Evolutionary conservation across 2,113 vertebrate species (phyloP).

Genomic region (Sinocyclocheilus grahami): DNA sequence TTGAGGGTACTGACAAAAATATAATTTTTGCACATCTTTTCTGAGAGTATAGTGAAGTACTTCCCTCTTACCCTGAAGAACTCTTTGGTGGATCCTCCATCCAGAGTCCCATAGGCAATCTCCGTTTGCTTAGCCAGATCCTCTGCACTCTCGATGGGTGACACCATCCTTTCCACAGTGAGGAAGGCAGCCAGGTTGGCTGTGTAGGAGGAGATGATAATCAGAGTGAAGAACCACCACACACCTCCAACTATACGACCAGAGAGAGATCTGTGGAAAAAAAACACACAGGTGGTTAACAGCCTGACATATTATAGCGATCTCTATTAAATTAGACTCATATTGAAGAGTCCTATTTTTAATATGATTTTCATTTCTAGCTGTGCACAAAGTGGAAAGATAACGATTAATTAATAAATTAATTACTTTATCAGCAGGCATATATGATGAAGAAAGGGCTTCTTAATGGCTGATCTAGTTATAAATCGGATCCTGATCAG

Average conservation of each 20-base stretch:
- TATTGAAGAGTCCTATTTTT: conserved; percentile 20
- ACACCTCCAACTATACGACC: conserved; percentile 89
- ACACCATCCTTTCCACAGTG: conserved; percentile 97
- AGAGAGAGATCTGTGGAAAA: conserved; percentile 79
- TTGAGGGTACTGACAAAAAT: background rate
- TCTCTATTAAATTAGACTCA: conserved; percentile 5
- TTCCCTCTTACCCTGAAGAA: conserved; percentile 87
- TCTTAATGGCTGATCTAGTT: background rate
- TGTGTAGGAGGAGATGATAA: conserved; percentile 99
- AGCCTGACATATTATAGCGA: background rate
- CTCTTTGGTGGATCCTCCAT: conserved; percentile 94
- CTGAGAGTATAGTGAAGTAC: background rate
- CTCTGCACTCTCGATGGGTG: conserved; percentile 90
- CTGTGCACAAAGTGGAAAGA: background rate
- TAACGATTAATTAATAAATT: conserved; percentile 4
- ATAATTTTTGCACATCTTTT: background rate
- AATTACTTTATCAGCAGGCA: conserved; percentile 12
- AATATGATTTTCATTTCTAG: background rate
- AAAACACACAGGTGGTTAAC: conserved; percentile 4
- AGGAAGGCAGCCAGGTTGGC: conserved; percentile 98
- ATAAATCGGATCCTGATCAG: conserved; percentile 2
- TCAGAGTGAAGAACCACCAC: conserved; percentile 96
- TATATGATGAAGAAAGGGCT: background rate
- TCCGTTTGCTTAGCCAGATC: conserved; percentile 90
- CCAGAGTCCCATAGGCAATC: conserved; percentile 92